phyloP scores from a whole-genome alignment of 1,140 invertebrate genomes.

The Caenorhabditis remanei region DNA sequence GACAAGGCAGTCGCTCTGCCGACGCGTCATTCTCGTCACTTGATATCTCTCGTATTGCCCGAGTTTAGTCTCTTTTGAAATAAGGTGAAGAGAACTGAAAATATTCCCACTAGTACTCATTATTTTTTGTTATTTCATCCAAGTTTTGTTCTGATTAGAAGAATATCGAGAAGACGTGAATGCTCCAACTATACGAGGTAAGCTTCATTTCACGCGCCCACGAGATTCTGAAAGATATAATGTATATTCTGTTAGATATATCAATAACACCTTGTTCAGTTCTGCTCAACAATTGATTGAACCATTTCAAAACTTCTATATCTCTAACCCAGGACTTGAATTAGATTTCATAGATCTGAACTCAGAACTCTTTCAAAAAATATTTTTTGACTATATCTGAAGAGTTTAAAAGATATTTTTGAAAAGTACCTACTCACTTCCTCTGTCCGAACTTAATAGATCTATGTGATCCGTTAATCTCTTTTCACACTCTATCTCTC shows the following conservation, averaged over 20 bases:
- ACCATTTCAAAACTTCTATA: no score
- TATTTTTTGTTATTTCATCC: background rate
- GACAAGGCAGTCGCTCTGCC: conserved; percentile 41
- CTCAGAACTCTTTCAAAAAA: no score
- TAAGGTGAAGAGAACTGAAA: background rate
- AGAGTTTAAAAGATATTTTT: background rate
- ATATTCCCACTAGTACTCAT: background rate
- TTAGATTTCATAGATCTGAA: no score
- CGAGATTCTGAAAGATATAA: no score
- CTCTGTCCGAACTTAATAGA: background rate
- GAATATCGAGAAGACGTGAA: background rate
- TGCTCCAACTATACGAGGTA: conserved; percentile 43
- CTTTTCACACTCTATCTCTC: background rate
- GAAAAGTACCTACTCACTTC: background rate
- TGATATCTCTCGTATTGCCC: conserved; percentile 31
- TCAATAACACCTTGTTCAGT: no score
- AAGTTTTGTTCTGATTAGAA: background rate
- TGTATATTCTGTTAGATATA: no score
- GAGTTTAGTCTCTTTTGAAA: conserved; percentile 11
- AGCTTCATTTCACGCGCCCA: background rate
- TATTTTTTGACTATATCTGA: no score
- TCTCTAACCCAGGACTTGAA: no score
- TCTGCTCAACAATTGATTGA: no score
- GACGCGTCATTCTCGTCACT: conserved; percentile 38
- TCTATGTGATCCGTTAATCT: conserved; percentile 31